Base-by-base conservation (phyloP, 2,888 invertebrate species). In the Drosophila siamana region DNA sequence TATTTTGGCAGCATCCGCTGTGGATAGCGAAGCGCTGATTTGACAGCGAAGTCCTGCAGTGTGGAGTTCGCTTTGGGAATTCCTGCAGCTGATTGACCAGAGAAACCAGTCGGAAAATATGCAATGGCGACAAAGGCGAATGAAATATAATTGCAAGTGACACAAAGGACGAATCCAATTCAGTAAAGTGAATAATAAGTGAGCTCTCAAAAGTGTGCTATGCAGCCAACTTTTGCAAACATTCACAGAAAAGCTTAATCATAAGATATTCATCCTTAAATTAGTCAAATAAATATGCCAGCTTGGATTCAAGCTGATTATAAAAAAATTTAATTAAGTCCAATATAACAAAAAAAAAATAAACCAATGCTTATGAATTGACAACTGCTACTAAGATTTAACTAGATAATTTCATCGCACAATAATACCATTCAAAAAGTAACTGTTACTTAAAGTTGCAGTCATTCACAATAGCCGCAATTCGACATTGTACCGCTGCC, bases 11-110 rank as follows among this genome's bases (percentile, higher is more conserved):
- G n/a, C 38, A 36, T 24, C 11, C 30, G 16, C 43, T 16, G 46
- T 16, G 28, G 44, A 55, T 48, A 57, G 52, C 43, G 43, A 19
- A 22, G n/a, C 69, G 41, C 51, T 56, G 65, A 73, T 74, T 74
- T 74, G 74, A 33, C 46, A 38, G 52, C 60, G 26, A 19, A 59
- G 65, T 69, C 66, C 30, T 30, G 57, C 48, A 22, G 46, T 38
- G 15, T 9, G 28, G 22, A 5, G 56, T 9, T 30, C 30, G 69
- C 41, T 36, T 1, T 43, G 74, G 74, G 74, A 74, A 70, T 74
- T 43, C 41, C 33, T 8, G 38, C 61, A 57, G 38, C 43, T 61
- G 61, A 61, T 43, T 55, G 57, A 48, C 47, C 52, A 16, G 24
- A 5, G 13, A 26, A 52, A 43, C 15, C 7, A 33, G 28, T 13